Percentiles rank a stretch among this genome's conserved stretches.
Evolutionary conservation across 2,888 invertebrate genomes (phyloP).

Genomic region (Campopleginae sp.): DNA sequence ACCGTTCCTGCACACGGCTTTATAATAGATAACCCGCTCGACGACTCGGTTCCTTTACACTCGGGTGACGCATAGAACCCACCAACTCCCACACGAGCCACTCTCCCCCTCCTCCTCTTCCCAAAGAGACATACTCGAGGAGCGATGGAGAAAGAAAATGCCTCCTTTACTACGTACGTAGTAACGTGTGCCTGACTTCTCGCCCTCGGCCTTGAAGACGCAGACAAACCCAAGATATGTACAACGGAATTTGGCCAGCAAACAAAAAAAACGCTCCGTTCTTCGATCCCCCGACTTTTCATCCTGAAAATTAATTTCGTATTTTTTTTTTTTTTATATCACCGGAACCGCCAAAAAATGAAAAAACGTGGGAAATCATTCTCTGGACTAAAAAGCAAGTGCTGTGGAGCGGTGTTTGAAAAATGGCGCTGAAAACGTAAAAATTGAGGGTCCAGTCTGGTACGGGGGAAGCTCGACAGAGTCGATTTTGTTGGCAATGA

Average conservation of each 20-base stretch:
- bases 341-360: not conserved
- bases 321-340: not conserved
- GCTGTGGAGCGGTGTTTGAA: too few species aligned
- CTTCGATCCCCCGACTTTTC: not conserved
- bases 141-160: constrained; percentile 35
- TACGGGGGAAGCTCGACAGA: too few species aligned
- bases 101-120: constrained; percentile 4
- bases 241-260: constrained; percentile 26
- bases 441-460: too few species aligned
- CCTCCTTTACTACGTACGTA: constrained; percentile 75
- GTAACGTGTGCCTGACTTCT: constrained; percentile 76
- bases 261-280: constrained; percentile 21
- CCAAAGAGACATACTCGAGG: constrained; percentile 25
- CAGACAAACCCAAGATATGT: constrained; percentile 32
- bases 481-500: not conserved
- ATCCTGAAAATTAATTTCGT: not conserved
- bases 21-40: constrained; percentile 70
- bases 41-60: constrained; percentile 66
- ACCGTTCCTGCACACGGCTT: constrained; percentile 63
- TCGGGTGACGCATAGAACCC: constrained; percentile 70
- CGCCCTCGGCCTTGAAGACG: constrained; percentile 71
- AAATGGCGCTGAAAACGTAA: too few species aligned
- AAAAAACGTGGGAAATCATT: too few species aligned
- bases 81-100: constrained; percentile 57
- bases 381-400: too few species aligned